Evolutionary conservation across 2,797 vertebrate genomes (phyloP), one percentile per base, ranked within the genome.

Genomic region (Paedocypris micromegethes): DNA sequence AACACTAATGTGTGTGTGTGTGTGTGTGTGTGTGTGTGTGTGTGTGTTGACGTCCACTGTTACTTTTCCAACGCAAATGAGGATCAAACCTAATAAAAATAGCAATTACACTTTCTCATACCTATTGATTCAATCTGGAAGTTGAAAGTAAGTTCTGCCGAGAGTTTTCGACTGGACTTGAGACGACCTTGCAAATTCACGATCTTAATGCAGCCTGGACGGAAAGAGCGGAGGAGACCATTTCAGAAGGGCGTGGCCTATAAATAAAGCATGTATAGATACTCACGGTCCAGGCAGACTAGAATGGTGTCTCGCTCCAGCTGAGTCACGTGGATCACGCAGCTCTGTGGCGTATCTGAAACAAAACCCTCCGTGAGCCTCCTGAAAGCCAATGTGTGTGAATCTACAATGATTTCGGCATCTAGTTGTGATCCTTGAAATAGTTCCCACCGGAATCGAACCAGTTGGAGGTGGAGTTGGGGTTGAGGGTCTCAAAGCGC

Each of bases 121-220:
- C 92, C 93, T 88, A 93, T 93, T 58, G 90, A 89, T 81, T 94
- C 93, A 68, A 94, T 94, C 76, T 93, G 92, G 69, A 94, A 94
- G 81, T 93, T 91, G 83, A 93, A 93, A 0, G 91, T 93, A 70
- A 93, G 91, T 70, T 94, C 92, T 0, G 92, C 90, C 0, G 93
- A 92, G 46, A 94, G 86, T 66, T 90, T 93, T 75, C 88, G 90
- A 81, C 90, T 94, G 70, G 92, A 93, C 84, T 94, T 94, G 80
- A 94, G 86, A 77, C 88, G 87, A 77, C 93, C 92, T 81, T 92
- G 91, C 73, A 94, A 87, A 83, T 93, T 93, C 70, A 94, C 93
- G 77, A 94, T 94, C 84, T 94, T 94, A 86, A 94, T 93, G 76
- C 89, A 92, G 74, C 92, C 93, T 94, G 71, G 60, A 77, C 53